A percentile compares a stretch with the other conserved stretches of the same genome.
Evolutionary conservation across 2,797 vertebrate species (phyloP).

Genomic region (Poecilia gillii): DNA sequence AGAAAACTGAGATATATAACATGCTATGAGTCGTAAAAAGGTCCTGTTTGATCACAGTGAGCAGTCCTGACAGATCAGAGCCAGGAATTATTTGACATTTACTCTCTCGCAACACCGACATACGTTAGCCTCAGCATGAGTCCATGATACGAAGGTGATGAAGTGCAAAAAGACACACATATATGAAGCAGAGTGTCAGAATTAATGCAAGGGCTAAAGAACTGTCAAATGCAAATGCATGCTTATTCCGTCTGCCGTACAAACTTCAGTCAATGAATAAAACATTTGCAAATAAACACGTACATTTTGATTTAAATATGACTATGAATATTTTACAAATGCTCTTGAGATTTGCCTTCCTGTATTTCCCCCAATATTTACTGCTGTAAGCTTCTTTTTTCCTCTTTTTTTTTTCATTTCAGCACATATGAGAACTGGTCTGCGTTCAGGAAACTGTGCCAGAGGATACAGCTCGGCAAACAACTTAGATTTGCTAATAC

Average conservation of each 20-base stretch:
- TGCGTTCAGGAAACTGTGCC: slow-evolving; percentile 45
- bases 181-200: slow-evolving; percentile 42
- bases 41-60: slow-evolving; percentile 14
- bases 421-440: slow-evolving; percentile 53
- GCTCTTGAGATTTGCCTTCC: slow-evolving; percentile 60
- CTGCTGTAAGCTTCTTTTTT: slow-evolving; percentile 63
- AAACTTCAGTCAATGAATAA: slow-evolving; percentile 71
- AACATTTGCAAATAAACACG: slow-evolving; percentile 72
- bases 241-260: slow-evolving; percentile 41
- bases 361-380: slow-evolving; percentile 55
- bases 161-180: slow-evolving; percentile 17
- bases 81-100: slow-evolving; percentile 24
- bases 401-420: slow-evolving; percentile 46
- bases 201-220: slow-evolving; percentile 57
- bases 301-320: slow-evolving; percentile 69
- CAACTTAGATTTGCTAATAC: slow-evolving; percentile 52
- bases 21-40: slow-evolving; percentile 14
- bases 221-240: slow-evolving; percentile 56
- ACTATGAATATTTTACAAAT: slow-evolving; percentile 65
- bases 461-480: slow-evolving; percentile 58
- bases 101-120: slow-evolving; percentile 19
- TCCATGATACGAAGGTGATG: slow-evolving; percentile 23
- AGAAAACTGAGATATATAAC: slow-evolving; percentile 28
- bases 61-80: slow-evolving; percentile 30
- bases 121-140: slow-evolving; percentile 17